phyloP scores from a whole-genome alignment of 2,797 vertebrate species.

The Merluccius polli region DNA sequence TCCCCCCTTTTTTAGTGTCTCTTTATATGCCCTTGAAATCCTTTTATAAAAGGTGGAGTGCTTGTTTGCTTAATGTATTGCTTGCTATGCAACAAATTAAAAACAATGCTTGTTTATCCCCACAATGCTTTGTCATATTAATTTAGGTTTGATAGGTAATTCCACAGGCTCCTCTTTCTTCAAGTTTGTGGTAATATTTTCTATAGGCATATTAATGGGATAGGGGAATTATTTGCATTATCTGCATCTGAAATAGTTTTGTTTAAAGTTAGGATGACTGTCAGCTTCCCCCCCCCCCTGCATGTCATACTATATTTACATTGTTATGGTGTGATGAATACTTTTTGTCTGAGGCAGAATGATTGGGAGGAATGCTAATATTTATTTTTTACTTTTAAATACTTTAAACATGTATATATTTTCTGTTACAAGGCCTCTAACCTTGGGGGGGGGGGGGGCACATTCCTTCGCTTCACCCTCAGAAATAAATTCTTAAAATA shows the following conservation, averaged over 20 bases:
- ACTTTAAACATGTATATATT: constrained; percentile 32
- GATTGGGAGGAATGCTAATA: constrained; percentile 20
- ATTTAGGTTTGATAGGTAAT: constrained; percentile 53
- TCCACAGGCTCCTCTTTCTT: constrained; percentile 7
- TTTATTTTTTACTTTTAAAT: constrained; percentile 51
- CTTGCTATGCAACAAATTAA: constrained; percentile 77
- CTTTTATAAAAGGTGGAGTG: constrained; percentile 59
- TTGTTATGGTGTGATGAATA: constrained; percentile 37
- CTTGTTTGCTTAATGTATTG: constrained; percentile 71
- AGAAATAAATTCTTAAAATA: constrained; percentile 59
- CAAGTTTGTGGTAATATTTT: constrained; percentile 21
- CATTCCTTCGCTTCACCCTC: constrained; percentile 59
- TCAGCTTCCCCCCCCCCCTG: constrained; percentile 2
- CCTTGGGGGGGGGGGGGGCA: constrained; percentile 8
- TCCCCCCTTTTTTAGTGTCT: constrained; percentile 49
- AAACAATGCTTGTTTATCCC: constrained; percentile 69
- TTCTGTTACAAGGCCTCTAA: constrained; percentile 20
- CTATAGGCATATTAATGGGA: constrained; percentile 5
- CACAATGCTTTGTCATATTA: constrained; percentile 67
- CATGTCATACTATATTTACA: constrained; percentile 13
- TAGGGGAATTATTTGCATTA: constrained; percentile 1
- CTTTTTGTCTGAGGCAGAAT: constrained; percentile 16
- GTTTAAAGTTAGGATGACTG: constrained; percentile 34
- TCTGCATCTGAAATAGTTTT: constrained; percentile 30
- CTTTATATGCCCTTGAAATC: constrained; percentile 55